Conservation (phyloP, 2,113 vertebrate species). For the Oncorhynchus clarkii region DNA sequence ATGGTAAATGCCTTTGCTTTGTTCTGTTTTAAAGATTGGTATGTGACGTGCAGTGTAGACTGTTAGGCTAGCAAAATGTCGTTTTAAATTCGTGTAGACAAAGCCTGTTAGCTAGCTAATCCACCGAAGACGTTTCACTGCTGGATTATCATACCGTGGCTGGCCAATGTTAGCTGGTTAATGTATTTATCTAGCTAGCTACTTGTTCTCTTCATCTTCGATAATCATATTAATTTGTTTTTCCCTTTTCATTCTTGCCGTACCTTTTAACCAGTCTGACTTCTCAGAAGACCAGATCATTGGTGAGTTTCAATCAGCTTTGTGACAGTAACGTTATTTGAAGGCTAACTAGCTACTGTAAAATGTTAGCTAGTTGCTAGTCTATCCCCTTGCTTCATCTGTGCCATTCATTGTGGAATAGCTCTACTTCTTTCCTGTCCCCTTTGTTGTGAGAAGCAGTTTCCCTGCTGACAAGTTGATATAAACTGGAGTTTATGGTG, state of each 20-base stretch:
- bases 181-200: neutral
- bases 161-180: neutral
- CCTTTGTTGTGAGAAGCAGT: neutral
- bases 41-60: neutral
- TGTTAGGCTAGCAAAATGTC: neutral
- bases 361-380: neutral
- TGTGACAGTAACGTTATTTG: neutral
- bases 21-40: neutral
- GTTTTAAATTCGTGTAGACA: neutral
- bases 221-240: neutral
- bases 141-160: too few species aligned
- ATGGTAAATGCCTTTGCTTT: conserved; percentile 1
- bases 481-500: neutral
- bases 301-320: conserved; percentile 66
- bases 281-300: conserved; percentile 84
- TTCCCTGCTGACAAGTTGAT: neutral
- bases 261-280: conserved; percentile 73
- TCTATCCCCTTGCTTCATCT: neutral
- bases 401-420: conserved; percentile 1
- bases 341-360: neutral
- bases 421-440: neutral
- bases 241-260: conserved; percentile 14
- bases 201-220: neutral
- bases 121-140: too few species aligned
- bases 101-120: neutral